Evolutionary conservation across 2,113 vertebrate species (phyloP).

Genomic region (Istiophorus platypterus): DNA sequence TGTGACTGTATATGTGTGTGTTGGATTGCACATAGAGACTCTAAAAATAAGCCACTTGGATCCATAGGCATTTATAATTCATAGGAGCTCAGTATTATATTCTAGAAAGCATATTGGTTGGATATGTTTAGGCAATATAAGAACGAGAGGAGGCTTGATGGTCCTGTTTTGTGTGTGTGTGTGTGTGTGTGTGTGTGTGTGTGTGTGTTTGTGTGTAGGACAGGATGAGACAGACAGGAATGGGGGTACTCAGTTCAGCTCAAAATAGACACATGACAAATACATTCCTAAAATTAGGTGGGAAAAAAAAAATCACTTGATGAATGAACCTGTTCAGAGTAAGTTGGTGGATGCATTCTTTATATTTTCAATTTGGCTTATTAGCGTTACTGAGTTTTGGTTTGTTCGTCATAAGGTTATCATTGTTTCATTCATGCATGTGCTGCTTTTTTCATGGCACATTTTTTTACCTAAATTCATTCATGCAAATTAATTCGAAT

Average conservation of each 20-base stretch:
- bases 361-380: neutral
- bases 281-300: too few species aligned
- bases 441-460: neutral
- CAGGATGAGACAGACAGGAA: neutral
- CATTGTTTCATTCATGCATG: neutral
- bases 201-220: slow-evolving; percentile 14
- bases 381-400: too few species aligned
- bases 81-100: slow-evolving; percentile 71
- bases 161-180: slow-evolving; percentile 7
- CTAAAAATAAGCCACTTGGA: slow-evolving; percentile 70
- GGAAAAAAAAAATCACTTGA: neutral
- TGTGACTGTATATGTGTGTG: slow-evolving; percentile 8
- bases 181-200: neutral
- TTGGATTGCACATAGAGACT: neutral
- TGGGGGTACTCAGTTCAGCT: neutral
- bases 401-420: neutral
- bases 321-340: neutral
- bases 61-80: slow-evolving; percentile 74
- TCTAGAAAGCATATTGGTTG: slow-evolving; percentile 61
- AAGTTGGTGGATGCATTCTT: neutral
- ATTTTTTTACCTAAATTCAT: neutral
- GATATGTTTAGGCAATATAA: slow-evolving; percentile 24
- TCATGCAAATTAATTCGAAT: slow-evolving; percentile 37
- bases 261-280: neutral
- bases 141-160: slow-evolving; percentile 3